These are phyloP conservation scores for Camponotus fellah DNA, from an alignment of 2,888 invertebrate genomes.

Conservation along the genomic window DNA sequence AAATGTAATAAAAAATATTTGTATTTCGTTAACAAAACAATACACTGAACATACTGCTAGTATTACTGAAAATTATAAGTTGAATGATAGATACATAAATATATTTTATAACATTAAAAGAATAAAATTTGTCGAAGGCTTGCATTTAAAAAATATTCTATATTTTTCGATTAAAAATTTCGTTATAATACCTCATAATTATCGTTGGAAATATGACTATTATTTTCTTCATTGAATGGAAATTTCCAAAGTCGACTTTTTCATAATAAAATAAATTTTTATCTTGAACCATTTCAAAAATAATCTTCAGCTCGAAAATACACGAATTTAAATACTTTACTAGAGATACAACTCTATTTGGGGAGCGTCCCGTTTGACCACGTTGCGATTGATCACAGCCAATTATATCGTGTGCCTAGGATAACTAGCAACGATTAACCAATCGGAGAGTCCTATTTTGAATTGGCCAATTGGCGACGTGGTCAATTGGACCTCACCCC, in stretches of 20 bases:
- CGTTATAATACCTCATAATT: not conserved
- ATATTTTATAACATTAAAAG: not conserved
- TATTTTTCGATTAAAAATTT: not conserved
- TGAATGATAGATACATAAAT: not conserved
- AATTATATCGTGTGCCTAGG: no score
- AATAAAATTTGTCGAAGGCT: not conserved
- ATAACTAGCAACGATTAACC: no score
- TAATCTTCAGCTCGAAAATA: not conserved
- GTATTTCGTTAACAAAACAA: no score
- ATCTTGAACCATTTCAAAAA: not conserved
- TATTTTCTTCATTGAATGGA: not conserved
- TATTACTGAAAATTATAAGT: no score
- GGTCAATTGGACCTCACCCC: no score
- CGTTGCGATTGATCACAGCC: no score
- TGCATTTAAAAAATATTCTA: not conserved
- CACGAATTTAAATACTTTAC: not conserved
- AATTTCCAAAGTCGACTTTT: not conserved
- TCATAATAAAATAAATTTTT: not conserved
- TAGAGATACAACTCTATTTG: not conserved
- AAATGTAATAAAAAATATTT: no score
- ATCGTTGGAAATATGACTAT: not conserved
- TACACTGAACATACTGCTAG: no score
- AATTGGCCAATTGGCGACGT: no score
- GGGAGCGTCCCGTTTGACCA: no score
- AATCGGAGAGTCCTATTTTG: no score